These are phyloP conservation scores for Campopleginae sp. DNA, from an alignment of 2,888 invertebrate genomes.

Conservation along the genomic window DNA sequence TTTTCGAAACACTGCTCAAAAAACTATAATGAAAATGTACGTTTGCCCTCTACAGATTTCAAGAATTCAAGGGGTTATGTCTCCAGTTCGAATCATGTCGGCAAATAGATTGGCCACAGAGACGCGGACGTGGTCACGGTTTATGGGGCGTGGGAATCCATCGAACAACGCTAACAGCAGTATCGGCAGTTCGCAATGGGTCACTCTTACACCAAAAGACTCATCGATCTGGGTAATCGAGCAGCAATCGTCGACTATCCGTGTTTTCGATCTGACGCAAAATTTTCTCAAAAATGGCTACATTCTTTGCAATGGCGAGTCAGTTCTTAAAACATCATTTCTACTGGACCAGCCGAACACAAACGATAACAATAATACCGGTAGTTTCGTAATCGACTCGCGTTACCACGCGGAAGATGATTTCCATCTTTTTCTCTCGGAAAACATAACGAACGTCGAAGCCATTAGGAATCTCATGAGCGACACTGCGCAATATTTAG, in stretches of 20 bases:
- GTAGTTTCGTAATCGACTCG: background rate
- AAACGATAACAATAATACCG: constrained; percentile 70
- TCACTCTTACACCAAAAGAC: constrained; percentile 88
- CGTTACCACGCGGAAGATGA: background rate
- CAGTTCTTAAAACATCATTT: constrained; percentile 83
- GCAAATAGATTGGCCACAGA: constrained; percentile 92
- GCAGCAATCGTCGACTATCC: constrained; percentile 89
- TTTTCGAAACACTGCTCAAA: background rate
- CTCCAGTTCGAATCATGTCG: constrained; percentile 92
- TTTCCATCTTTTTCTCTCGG: constrained; percentile 46
- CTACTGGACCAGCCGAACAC: constrained; percentile 68
- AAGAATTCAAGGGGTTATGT: constrained; percentile 84
- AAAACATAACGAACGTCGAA: constrained; percentile 86
- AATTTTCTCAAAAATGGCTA: constrained; percentile 87
- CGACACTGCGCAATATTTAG: constrained; percentile 84
- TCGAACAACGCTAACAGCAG: constrained; percentile 87
- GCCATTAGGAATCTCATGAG: constrained; percentile 85
- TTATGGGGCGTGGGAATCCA: constrained; percentile 89
- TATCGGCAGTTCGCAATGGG: constrained; percentile 91
- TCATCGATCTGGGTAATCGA: constrained; percentile 90
- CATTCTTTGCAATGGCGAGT: constrained; percentile 90
- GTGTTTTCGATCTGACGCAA: constrained; percentile 88
- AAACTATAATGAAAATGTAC: background rate
- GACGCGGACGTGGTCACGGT: constrained; percentile 90
- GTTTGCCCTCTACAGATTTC: constrained; percentile 17